Percentiles rank a stretch among this genome's conserved stretches.
These are phyloP conservation scores for Gobius niger DNA, from an alignment of 2,113 vertebrate genomes.

Conservation along the genomic window DNA sequence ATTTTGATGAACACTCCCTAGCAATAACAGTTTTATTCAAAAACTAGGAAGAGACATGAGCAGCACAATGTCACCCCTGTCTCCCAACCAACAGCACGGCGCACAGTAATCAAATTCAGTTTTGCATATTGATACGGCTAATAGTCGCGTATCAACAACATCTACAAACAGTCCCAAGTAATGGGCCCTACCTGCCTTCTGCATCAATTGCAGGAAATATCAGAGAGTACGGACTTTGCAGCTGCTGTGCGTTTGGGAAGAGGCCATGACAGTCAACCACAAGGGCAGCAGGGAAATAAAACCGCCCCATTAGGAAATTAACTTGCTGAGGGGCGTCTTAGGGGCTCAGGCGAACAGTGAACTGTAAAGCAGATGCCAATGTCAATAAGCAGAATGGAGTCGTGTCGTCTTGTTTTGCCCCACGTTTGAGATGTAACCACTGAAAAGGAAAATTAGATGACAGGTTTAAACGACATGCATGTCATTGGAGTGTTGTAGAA, in stretches of 20 bases:
- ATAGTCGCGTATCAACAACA: constrained; percentile 43
- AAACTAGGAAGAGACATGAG: constrained; percentile 11
- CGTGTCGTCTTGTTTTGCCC: constrained; percentile 46
- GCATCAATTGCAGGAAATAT: constrained; percentile 35
- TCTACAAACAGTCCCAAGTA: constrained; percentile 54
- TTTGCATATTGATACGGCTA: constrained; percentile 57
- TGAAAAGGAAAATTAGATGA: constrained; percentile 67
- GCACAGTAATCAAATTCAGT: constrained; percentile 42
- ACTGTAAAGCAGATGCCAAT: constrained; percentile 66
- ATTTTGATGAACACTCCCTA: not conserved
- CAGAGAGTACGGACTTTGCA: constrained; percentile 9
- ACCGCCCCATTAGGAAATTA: constrained; percentile 54
- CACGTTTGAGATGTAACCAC: constrained; percentile 46
- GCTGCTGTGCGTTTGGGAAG: constrained; percentile 45
- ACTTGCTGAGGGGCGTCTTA: constrained; percentile 57
- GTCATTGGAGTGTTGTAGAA: constrained; percentile 26
- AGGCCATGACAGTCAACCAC: constrained; percentile 61
- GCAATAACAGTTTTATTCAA: constrained; percentile 31
- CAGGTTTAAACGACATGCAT: constrained; percentile 21
- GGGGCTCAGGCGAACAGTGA: constrained; percentile 46
- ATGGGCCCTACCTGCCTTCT: constrained; percentile 32
- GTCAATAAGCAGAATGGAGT: constrained; percentile 61
- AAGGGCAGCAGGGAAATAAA: constrained; percentile 73
- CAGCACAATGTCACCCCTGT: constrained; percentile 58
- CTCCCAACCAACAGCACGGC: constrained; percentile 24